Percentiles rank a stretch among this genome's conserved stretches.
Evolutionary conservation across 2,113 vertebrate genomes (phyloP).

Genomic region (Cathartes aura): DNA sequence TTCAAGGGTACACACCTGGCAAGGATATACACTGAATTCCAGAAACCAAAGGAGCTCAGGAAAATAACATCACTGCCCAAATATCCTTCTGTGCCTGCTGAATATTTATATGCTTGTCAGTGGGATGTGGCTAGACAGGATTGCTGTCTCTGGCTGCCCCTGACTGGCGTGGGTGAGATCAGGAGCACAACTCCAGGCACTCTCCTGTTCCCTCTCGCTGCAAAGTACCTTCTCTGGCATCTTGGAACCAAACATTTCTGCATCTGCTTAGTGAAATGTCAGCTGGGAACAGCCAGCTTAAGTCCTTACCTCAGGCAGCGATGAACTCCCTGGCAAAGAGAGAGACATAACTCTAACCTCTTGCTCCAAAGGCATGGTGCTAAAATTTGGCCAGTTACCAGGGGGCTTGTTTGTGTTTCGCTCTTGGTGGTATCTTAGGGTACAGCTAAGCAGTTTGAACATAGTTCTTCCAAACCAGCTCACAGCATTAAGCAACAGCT

Average conservation of each 20-base stretch:
- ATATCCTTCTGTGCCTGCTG: constrained; percentile 35
- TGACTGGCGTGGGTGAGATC: not conserved
- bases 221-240: not conserved
- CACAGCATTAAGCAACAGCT: not conserved
- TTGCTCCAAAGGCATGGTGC: not conserved
- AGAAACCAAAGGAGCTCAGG: constrained; percentile 7
- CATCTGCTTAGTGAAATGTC: not conserved
- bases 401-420: not conserved
- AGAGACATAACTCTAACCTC: not conserved
- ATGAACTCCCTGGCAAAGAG: not conserved
- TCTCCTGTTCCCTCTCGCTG: not conserved
- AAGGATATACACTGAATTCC: not conserved
- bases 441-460: not conserved
- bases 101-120: not conserved
- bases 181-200: not conserved
- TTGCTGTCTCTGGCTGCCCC: not conserved
- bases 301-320: not conserved
- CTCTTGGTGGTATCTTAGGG: not conserved
- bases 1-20: constrained; percentile 2
- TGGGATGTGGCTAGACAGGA: constrained; percentile 4
- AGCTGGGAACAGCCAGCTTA: not conserved
- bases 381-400: not conserved
- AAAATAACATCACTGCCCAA: not conserved
- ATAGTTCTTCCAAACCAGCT: not conserved
- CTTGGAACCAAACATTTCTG: not conserved